Conservation (phyloP, 2,113 vertebrate species). For the Ceyx melanurus region DNA sequence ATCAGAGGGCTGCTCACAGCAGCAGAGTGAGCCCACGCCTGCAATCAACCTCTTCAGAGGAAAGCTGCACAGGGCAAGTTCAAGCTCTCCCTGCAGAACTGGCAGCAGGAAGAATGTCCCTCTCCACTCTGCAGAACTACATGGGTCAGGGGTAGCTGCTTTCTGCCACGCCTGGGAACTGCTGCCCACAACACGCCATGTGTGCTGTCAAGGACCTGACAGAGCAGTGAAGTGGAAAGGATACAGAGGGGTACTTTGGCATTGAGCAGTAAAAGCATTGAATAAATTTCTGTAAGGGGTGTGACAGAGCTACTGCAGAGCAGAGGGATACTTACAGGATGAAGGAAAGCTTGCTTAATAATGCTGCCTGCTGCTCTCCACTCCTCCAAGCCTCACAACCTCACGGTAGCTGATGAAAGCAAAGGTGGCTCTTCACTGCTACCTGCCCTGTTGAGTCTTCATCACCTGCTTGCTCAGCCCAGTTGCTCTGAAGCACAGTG, state of each 20-base stretch:
- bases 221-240: background rate
- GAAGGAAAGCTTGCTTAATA: background rate
- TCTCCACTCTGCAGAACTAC: background rate
- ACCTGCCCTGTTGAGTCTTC: background rate
- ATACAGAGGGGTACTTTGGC: background rate
- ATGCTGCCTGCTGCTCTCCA: background rate
- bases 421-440: background rate
- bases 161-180: background rate
- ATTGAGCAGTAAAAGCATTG: rapidly evolving
- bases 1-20: background rate
- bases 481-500: background rate
- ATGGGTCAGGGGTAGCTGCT: background rate
- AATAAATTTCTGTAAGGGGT: background rate
- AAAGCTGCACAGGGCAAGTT: background rate
- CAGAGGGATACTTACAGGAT: background rate
- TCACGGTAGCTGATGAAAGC: background rate
- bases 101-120: background rate
- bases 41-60: background rate
- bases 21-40: background rate
- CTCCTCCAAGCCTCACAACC: background rate
- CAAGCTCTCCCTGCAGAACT: background rate
- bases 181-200: rapidly evolving
- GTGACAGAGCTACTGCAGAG: background rate
- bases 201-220: background rate
- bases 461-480: background rate